These are phyloP conservation scores for Miniopterus natalensis DNA, from an alignment of 2,113 vertebrate genomes.

Conservation along the genomic window DNA sequence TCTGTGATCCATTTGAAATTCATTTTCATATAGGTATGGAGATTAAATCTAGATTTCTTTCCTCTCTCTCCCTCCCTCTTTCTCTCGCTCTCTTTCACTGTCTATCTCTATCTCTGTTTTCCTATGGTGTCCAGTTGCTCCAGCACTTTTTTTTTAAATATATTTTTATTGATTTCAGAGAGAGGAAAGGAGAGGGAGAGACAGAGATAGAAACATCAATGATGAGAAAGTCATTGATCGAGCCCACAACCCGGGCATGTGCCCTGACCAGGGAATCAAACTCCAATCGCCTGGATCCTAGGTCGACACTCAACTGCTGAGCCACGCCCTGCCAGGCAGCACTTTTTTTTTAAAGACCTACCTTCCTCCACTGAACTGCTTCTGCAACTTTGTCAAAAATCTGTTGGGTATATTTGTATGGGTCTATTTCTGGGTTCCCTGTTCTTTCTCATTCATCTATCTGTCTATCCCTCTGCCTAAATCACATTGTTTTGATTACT, in stretches of 20 bases:
- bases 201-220: too few relatives aligned
- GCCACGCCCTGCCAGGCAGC: too few relatives aligned
- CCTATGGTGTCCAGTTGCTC: neutral
- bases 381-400: constrained; percentile 31
- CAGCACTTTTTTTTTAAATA: neutral
- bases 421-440: neutral
- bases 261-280: too few relatives aligned
- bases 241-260: too few relatives aligned
- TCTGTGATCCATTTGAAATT: constrained; percentile 2
- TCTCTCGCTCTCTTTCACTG: neutral
- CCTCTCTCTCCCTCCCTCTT: neutral
- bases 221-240: too few relatives aligned
- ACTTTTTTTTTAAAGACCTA: neutral
- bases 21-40: constrained; percentile 11
- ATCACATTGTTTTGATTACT: neutral
- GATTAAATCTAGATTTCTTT: neutral
- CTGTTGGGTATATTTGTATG: neutral
- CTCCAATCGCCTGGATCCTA: too few relatives aligned
- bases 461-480: neutral
- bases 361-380: neutral
- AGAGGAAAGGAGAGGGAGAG: too few relatives aligned
- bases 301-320: too few relatives aligned
- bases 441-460: neutral
- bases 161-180: too few relatives aligned
- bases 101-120: neutral